Evolutionary conservation across 2,113 vertebrate genomes (phyloP).

Genomic region (Microcebus griseorufus): DNA sequence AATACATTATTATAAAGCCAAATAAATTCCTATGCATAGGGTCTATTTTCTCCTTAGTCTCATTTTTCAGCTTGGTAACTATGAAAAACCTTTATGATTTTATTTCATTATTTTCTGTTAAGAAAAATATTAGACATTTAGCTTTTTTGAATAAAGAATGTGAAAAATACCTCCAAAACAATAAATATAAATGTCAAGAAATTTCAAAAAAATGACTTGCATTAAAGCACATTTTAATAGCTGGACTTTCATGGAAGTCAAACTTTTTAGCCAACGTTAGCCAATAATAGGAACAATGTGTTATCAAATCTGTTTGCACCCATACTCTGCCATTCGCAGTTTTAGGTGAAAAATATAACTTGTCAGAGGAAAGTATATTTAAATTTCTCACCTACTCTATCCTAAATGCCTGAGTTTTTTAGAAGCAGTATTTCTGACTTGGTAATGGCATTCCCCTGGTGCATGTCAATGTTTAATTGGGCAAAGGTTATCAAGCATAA

Average conservation of each 20-base stretch:
- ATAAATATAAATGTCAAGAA: background rate
- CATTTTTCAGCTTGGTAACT: slow-evolving; percentile 24
- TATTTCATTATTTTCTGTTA: background rate
- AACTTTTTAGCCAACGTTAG: background rate
- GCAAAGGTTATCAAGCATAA: background rate
- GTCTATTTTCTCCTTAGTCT: background rate
- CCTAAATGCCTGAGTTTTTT: background rate
- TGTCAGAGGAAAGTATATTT: background rate
- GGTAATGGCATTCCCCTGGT: background rate
- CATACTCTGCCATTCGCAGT: background rate
- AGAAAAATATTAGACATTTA: background rate
- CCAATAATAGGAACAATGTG: background rate
- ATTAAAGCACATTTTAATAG: background rate
- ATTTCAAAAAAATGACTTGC: background rate
- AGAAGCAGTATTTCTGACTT: background rate
- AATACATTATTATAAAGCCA: slow-evolving; percentile 21
- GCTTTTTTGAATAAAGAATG: background rate
- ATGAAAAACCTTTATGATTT: background rate
- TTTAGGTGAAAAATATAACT: slow-evolving; percentile 18
- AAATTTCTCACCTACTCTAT: background rate
- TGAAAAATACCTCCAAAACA: background rate
- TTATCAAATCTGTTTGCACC: slow-evolving; percentile 10
- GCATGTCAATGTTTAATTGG: slow-evolving; percentile 24
- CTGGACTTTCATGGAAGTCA: background rate
- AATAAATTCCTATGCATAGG: background rate